phyloP scores from a whole-genome alignment of 1,140 invertebrate genomes.

The Aleiodes sp. region DNA sequence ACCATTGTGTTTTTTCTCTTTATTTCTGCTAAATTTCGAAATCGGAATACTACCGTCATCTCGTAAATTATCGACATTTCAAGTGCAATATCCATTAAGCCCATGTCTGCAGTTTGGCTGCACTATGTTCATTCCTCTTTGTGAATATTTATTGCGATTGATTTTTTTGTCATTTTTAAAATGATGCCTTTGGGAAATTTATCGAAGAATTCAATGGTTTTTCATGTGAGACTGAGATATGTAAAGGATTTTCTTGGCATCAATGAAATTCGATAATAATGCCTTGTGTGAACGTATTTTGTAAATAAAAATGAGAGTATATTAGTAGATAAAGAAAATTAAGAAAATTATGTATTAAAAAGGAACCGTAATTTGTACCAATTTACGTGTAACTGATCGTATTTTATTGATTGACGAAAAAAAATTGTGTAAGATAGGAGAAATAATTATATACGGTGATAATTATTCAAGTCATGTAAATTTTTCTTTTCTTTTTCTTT shows the following conservation, averaged over 20 bases:
- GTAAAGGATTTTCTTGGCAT: neutral
- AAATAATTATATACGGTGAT: constrained; percentile 15
- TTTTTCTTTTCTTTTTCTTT: no score
- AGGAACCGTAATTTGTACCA: neutral
- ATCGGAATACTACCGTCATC: no score
- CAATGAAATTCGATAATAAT: neutral
- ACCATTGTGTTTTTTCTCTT: no score
- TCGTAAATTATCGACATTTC: neutral
- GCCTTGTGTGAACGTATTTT: neutral
- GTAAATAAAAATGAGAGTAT: neutral
- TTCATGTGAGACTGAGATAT: neutral
- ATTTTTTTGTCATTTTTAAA: constrained; percentile 13
- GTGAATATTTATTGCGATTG: neutral
- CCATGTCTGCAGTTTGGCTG: constrained; percentile 4
- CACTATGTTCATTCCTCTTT: neutral
- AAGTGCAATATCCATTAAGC: constrained; percentile 24
- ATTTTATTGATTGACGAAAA: neutral
- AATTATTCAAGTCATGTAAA: constrained; percentile 30
- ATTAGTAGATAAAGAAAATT: neutral
- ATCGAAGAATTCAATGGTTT: neutral
- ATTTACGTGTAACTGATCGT: neutral
- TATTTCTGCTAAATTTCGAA: no score
- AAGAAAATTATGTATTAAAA: neutral
- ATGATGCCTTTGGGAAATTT: neutral
- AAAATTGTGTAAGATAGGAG: neutral